Evolutionary conservation across 2,113 vertebrate species (phyloP).

Genomic region (Rhinoderma darwinii): DNA sequence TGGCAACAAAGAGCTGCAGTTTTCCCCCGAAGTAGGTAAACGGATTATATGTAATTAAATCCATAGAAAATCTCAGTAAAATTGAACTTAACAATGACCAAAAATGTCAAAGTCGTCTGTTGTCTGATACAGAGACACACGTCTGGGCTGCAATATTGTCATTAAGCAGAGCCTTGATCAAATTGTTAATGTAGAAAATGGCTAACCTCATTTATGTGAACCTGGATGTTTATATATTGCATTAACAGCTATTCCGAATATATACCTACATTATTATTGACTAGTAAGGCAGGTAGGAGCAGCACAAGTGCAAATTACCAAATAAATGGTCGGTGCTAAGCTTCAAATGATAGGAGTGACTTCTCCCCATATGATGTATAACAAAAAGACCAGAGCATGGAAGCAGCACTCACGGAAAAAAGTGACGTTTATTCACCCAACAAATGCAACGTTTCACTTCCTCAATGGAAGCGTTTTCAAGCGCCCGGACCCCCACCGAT

Average conservation of each 20-base stretch:
- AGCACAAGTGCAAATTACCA: too few species aligned
- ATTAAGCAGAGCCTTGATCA: background rate
- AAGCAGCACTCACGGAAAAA: too few species aligned
- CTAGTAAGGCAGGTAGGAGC: too few species aligned
- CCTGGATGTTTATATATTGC: background rate
- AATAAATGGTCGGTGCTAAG: too few species aligned
- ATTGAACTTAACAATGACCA: background rate
- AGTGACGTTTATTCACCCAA: too few species aligned
- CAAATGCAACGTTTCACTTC: too few species aligned
- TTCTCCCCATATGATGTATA: too few species aligned
- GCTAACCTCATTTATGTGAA: background rate
- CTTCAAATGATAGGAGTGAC: too few species aligned
- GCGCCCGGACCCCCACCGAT: too few species aligned
- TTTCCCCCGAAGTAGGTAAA: background rate
- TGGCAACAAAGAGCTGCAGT: background rate
- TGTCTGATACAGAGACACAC: background rate
- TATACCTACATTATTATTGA: too few species aligned
- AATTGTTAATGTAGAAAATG: background rate
- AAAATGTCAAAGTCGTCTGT: background rate
- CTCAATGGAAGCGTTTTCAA: too few species aligned
- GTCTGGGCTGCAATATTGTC: background rate
- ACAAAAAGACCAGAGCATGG: too few species aligned
- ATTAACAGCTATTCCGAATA: background rate
- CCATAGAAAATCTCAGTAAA: background rate
- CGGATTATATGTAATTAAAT: background rate